Base-by-base conservation (phyloP, 2,888 invertebrate species). In the Mermis nigrescens region DNA sequence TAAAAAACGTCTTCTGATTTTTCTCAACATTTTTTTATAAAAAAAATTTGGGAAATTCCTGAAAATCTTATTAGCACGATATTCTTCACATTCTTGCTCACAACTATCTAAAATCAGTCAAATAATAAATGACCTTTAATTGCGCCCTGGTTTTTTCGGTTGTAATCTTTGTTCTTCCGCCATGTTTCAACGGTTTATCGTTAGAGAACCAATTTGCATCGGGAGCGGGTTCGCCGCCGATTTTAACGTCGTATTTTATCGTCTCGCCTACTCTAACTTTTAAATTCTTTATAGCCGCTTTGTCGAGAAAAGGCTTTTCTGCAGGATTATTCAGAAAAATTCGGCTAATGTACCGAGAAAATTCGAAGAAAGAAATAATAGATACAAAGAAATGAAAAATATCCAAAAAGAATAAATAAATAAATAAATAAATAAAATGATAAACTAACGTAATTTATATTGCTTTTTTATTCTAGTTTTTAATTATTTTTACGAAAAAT, bases 181-280 rank as follows among this genome's bases (percentile, higher is more conserved):
- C 55, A 4, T 28, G 45, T 57, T 57, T 55, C 38, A 59, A 53
- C 24, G 27, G 52, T 32, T 59, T 56, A 4, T 55, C 59, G 45
- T 45, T 55, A 24, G 84, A 77, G 12, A 62, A 80, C 98, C 98
- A 98, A 66, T 80, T 82, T 28, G 85, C 90, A 67, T 85, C 84
- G 0, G 98, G 98, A 67, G 88, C 86, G 1, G 98, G 98, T 74
- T 98, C 98, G 69, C 98, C 98, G 63, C 86, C 86, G 71, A 85
- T 98, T 69, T 87, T 86, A 65, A 95, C 86, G 67, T 95, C 92
- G 70, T 85, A 85, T 64, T 85, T 84, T 69, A 95, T 85, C 1
- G 87, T 83, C 77, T 95, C 91, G 51, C 92, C 92, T 73, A 90
- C 94, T 75, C 95, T 98, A 55, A 98, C 82, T 52, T 91, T 84